These are phyloP conservation scores for Tauraco erythrolophus DNA, from an alignment of 2,113 vertebrate species.

Conservation along the genomic window DNA sequence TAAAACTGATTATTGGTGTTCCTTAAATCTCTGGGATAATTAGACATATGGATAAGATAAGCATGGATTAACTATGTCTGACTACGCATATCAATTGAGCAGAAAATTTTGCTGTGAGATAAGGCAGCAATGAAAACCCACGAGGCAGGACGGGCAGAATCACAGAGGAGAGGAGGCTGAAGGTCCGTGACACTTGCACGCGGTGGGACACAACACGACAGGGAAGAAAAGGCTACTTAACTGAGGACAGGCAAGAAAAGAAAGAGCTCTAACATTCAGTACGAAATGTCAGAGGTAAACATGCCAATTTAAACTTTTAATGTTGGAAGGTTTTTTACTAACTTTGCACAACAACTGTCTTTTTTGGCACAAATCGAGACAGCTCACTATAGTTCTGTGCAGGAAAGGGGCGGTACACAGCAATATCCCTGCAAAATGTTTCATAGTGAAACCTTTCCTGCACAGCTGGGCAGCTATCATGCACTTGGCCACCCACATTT, in stretches of 20 bases:
- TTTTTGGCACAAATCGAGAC: background rate
- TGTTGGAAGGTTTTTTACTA: background rate
- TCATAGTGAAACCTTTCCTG: background rate
- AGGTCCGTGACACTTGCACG: background rate
- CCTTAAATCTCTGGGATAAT: conserved; percentile 50
- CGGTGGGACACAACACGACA: background rate
- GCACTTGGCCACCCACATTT: background rate
- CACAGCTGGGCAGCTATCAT: background rate
- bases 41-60: conserved; percentile 60
- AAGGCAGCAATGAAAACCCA: conserved; percentile 29
- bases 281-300: background rate
- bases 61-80: conserved; percentile 68
- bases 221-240: background rate
- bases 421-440: no score
- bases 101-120: conserved; percentile 36
- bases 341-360: background rate
- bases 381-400: background rate
- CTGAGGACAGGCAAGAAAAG: background rate
- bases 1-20: conserved; percentile 27
- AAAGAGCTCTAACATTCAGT: background rate
- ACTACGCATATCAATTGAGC: conserved; percentile 67
- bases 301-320: background rate
- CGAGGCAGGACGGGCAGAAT: background rate
- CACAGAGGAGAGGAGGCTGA: background rate
- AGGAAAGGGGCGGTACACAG: background rate